Evolutionary conservation across 1,140 invertebrate genomes (phyloP), one percentile per base, ranked within the genome.

Genomic region (Drosophila bocki): DNA sequence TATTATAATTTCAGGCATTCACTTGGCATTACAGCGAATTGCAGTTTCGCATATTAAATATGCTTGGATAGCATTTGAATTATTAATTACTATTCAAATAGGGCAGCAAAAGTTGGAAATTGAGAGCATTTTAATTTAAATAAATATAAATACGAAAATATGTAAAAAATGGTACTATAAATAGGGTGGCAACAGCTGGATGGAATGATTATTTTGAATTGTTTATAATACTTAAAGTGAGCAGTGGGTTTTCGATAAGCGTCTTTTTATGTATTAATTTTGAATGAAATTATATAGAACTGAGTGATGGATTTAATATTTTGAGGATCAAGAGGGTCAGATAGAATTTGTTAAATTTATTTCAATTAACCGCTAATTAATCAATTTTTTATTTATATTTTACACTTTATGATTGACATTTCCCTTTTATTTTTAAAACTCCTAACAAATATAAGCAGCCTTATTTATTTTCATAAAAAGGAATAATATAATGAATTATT

Each of bases 41-140:
- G 64, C 61, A 70, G 47, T 60, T 56, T 60, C 60, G 60, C 78
- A 85, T 70, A 76, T 86, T 75, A 82, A 79, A 87, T 82, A 80
- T 87, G 79, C 83, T 87, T 62, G 76, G 76, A 63, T 44, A 63
- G 75, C 74, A 75, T 84, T 88, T 85, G 59, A 90, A 88, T 90
- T 90, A 88, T 90, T 90, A 90, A 88, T 88, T 90, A 63, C 71
- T 78, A 81, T 90, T 90, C 88, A 81, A 88, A 90, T 90, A 84
- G 75, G 76, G 78, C 74, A 79, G 81, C 74, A 80, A 76, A 87
- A 88, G 80, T 90, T 90, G 53, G 53, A 90, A 91, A 90, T 80
- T 76, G 88, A 90, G 75, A 79, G 85, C 75, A 72, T 85, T 90
- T 85, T 82, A 69, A 90, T 90, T 90, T 90, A 82, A 90, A 90